A percentile compares a stretch with the other conserved stretches of the same genome.
These are phyloP conservation scores for Watsonalla cultraria DNA, from an alignment of 2,888 invertebrate genomes.

Conservation along the genomic window DNA sequence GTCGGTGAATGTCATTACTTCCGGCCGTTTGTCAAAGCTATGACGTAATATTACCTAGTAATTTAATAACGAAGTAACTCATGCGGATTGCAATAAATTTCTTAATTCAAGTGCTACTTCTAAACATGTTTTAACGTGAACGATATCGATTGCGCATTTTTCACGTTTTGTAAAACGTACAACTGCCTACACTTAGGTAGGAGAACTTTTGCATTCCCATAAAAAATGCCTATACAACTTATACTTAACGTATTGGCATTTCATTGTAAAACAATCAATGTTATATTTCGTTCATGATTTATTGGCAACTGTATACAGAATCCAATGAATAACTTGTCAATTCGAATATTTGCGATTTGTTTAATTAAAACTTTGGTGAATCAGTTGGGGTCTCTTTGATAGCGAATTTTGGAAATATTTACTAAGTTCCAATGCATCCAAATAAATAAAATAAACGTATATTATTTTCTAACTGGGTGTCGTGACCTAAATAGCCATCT, in stretches of 20 bases:
- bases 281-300: too few species aligned
- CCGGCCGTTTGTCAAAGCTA: slow-evolving; percentile 17
- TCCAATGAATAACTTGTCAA: slow-evolving; percentile 1
- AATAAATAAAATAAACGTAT: too few species aligned
- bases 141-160: too few species aligned
- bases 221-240: too few species aligned
- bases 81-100: background rate
- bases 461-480: too few species aligned
- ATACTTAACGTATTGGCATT: too few species aligned
- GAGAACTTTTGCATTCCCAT: too few species aligned
- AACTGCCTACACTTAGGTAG: too few species aligned
- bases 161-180: too few species aligned
- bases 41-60: slow-evolving; percentile 7
- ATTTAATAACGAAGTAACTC: slow-evolving; percentile 8
- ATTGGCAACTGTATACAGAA: background rate
- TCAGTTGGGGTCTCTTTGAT: background rate
- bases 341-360: slow-evolving; percentile 1
- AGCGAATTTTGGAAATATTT: slow-evolving; percentile 4
- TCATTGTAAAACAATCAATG: too few species aligned
- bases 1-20: slow-evolving; percentile 12
- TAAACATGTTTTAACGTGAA: background rate
- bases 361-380: slow-evolving; percentile 1
- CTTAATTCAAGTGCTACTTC: background rate
- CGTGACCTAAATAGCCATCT: too few species aligned
- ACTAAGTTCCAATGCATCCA: background rate